Evolutionary conservation across 2,888 invertebrate species (phyloP).

Genomic region (Drosophila subquinaria): DNA sequence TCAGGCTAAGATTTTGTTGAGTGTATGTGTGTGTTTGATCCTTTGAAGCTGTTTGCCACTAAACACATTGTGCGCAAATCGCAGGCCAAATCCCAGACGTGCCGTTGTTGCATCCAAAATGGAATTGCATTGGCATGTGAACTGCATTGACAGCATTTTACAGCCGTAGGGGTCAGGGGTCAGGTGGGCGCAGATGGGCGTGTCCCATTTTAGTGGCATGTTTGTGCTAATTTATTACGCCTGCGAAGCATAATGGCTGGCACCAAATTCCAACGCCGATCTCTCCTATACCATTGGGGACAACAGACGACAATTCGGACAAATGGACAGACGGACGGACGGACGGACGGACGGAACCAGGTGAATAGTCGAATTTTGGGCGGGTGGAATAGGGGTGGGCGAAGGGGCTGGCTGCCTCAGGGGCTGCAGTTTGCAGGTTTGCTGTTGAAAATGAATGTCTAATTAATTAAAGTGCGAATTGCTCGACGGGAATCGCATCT

Average conservation of each 20-base stretch:
- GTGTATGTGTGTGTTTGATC: too few species aligned
- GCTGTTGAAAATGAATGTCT: conserved; percentile 75
- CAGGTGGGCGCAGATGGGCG: conserved; percentile 48
- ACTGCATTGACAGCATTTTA: conserved; percentile 78
- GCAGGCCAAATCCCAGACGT: conserved; percentile 73
- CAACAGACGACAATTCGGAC: conserved; percentile 29
- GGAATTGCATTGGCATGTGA: conserved; percentile 69
- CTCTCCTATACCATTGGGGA: conserved; percentile 56
- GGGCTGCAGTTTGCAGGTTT: conserved; percentile 33
- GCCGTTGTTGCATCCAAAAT: conserved; percentile 63
- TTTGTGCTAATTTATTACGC: conserved; percentile 81
- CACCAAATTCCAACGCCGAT: conserved; percentile 49
- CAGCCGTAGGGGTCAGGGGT: conserved; percentile 46
- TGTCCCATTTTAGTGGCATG: conserved; percentile 79
- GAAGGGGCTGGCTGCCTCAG: conserved; percentile 26
- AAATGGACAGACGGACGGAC: conserved; percentile 11
- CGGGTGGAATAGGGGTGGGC: not conserved
- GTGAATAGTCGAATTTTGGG: conserved; percentile 25
- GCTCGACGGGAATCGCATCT: conserved; percentile 39
- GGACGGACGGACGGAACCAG: conserved; percentile 4
- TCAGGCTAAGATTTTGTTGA: too few species aligned
- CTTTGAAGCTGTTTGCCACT: conserved; percentile 56
- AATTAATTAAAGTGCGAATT: conserved; percentile 80
- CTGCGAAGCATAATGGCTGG: conserved; percentile 68
- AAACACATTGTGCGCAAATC: conserved; percentile 81